Base-by-base conservation (phyloP, 2,888 invertebrate genomes). In the Trachelus troglodyta region DNA sequence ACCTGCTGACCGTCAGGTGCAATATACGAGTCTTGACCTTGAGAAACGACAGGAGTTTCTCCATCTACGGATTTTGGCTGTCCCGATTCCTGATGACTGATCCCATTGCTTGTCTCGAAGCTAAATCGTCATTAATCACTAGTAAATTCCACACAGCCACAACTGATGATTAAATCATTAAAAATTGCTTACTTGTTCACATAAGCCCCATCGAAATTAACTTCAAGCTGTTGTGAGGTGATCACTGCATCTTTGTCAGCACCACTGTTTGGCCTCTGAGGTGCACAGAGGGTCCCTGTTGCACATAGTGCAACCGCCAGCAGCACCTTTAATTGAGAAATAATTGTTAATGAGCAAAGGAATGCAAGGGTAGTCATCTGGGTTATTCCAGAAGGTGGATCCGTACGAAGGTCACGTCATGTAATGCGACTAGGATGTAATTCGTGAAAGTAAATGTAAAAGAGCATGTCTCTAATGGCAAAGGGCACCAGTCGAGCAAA, bases 51-150 rank as follows among this genome's bases (percentile, higher is more conserved):
- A 2, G 91, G 89, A 15, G 88, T 89, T 79, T 92, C 92, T 30
- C 87, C 86, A 73, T 91, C 90, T 31, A 90, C 87, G 79, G 90
- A 90, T 81, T 92, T 92, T 34, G 92, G 90, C 77, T 89, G 90
- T 3, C 92, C 92, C 1, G 90, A 85, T 83, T 92, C 92, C 79
- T 92, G 91, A 77, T 92, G 92, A 79, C 90, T 89, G 79, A 92
- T 92, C n/a, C 92, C 92, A 78, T 92, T 92, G 84, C 91, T 92
- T 79, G 92, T 92, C 85, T 92, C 92, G 83, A 92, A 92, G 81
- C 92, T 92, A 56, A 23, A 23, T 56, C 40, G 23, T 56, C 23
- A 56, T 56, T 56, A 23, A 56, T 56, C 23, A 56, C 40, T 23
- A 56, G 4, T 23, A 9, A 56, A 56, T 6, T 56, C 40, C 40